Percentiles rank a stretch among this genome's conserved stretches.
Evolutionary conservation across 2,113 vertebrate species (phyloP).

Genomic region (Notechis scutatus): DNA sequence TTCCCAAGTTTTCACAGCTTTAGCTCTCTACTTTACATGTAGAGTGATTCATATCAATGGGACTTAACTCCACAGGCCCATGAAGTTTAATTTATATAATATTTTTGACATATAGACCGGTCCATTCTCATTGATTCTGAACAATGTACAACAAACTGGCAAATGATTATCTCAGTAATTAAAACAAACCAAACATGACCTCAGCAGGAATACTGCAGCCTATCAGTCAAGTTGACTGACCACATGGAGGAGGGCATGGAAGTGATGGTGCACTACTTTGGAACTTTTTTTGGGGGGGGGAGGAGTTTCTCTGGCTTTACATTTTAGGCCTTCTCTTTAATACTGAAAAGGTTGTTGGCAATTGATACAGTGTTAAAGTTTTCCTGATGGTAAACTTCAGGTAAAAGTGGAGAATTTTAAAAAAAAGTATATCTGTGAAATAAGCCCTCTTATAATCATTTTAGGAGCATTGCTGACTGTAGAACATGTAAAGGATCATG

Average conservation of each 20-base stretch:
- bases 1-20: not conserved
- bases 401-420: not conserved
- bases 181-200: not conserved
- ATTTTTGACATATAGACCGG: not conserved
- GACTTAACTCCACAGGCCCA: not conserved
- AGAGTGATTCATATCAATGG: not conserved
- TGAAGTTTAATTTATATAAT: not conserved
- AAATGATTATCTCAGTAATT: not conserved
- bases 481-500: conserved; percentile 84
- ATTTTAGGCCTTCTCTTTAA: conserved; percentile 21
- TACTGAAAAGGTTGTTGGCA: conserved; percentile 14
- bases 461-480: conserved; percentile 85
- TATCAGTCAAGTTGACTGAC: not conserved
- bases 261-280: not conserved
- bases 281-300: not conserved
- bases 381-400: not conserved
- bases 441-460: conserved; percentile 36
- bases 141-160: not conserved
- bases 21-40: not conserved
- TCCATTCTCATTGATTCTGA: not conserved
- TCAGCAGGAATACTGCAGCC: not conserved
- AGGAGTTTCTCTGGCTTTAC: conserved; percentile 26
- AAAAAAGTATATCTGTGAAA: not conserved
- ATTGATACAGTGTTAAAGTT: conserved; percentile 11
- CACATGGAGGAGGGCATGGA: not conserved